Conservation (phyloP, 2,797 vertebrate genomes). For the Adelosebastes latens region DNA sequence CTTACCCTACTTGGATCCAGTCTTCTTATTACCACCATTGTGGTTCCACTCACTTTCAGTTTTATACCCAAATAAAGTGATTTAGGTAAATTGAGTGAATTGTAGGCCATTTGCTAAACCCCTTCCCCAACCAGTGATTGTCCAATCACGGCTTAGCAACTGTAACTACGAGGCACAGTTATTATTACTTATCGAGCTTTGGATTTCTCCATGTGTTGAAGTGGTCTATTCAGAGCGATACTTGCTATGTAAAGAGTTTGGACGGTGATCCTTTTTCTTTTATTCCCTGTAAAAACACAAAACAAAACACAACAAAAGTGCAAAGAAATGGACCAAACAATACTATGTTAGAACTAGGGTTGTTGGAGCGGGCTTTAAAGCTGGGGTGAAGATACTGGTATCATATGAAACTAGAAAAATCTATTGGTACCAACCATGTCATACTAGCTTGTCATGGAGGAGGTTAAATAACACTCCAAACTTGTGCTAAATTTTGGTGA, state of each 20-base stretch:
- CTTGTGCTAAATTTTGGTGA: accelerated
- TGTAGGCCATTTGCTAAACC: neutral
- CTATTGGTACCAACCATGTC: no score
- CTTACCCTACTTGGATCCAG: neutral
- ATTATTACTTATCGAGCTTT: neutral
- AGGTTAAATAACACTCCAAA: no score
- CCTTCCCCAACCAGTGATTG: neutral
- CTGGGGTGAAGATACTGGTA: no score
- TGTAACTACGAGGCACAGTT: neutral
- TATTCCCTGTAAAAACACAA: neutral
- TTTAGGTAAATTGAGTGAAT: neutral
- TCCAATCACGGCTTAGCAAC: neutral
- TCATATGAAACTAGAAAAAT: no score
- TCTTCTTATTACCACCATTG: neutral
- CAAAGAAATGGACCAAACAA: neutral
- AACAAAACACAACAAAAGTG: neutral
- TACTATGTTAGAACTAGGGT: neutral
- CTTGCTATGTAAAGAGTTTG: neutral
- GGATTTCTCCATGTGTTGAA: neutral
- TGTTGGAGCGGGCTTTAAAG: no score
- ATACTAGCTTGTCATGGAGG: no score
- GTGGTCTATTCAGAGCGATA: neutral
- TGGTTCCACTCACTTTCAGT: neutral
- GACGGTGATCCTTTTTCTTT: neutral
- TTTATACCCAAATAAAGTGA: neutral